These are phyloP conservation scores for Silvanus unidentatus DNA, from an alignment of 2,888 invertebrate species.

Conservation along the genomic window DNA sequence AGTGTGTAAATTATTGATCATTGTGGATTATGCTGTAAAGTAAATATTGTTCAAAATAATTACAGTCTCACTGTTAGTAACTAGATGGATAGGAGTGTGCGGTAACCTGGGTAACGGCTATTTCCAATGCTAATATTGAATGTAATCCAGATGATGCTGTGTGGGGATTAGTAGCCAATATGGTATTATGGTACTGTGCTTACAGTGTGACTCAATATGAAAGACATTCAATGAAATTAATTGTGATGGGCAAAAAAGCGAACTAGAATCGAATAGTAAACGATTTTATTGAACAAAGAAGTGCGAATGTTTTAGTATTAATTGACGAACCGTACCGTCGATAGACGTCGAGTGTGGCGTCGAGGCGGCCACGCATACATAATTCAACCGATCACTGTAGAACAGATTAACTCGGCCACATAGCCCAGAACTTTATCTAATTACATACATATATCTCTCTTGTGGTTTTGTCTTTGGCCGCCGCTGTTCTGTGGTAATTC, in stretches of 20 bases:
- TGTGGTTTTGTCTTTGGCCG: slow-evolving; percentile 31
- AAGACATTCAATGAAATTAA: too few species aligned
- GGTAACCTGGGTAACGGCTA: slow-evolving; percentile 22
- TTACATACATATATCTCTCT: slow-evolving; percentile 43
- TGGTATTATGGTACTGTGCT: slow-evolving; percentile 9
- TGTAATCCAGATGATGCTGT: slow-evolving; percentile 16
- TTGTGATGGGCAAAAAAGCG: too few species aligned
- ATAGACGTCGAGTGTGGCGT: slow-evolving; percentile 25
- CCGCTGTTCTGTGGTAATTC: slow-evolving; percentile 28
- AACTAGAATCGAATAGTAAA: too few species aligned
- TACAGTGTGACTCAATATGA: too few species aligned
- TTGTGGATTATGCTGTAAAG: too few species aligned
- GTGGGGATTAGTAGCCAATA: slow-evolving; percentile 18
- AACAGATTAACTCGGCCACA: slow-evolving; percentile 43
- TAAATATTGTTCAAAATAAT: background rate
- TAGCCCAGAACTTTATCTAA: slow-evolving; percentile 44
- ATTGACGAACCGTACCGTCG: slow-evolving; percentile 16
- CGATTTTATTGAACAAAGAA: too few species aligned
- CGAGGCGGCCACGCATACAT: slow-evolving; percentile 29
- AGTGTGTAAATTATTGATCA: too few species aligned
- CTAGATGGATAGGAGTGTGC: slow-evolving; percentile 20
- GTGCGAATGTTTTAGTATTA: slow-evolving; percentile 21
- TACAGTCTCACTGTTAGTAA: slow-evolving; percentile 6
- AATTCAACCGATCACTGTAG: slow-evolving; percentile 32
- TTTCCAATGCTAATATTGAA: slow-evolving; percentile 22